Percentiles rank a stretch among this genome's conserved stretches.
phyloP scores from a whole-genome alignment of 1,140 invertebrate genomes.

The Drosophila ananassae region DNA sequence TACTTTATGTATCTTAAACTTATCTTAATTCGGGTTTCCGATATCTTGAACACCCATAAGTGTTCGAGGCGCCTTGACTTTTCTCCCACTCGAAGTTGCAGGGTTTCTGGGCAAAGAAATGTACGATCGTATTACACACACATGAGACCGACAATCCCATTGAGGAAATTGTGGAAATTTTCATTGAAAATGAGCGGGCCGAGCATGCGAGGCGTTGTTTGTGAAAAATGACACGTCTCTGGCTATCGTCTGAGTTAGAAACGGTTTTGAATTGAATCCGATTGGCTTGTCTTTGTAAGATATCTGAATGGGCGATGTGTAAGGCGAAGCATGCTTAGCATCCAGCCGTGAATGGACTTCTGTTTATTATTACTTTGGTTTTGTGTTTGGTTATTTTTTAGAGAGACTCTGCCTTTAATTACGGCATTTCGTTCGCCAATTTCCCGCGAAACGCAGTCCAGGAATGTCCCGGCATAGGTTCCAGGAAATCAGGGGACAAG shows the following conservation, averaged over 20 bases:
- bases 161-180: constrained; percentile 71
- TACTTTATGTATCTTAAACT: constrained; percentile 30
- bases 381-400: background rate
- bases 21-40: constrained; percentile 76
- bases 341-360: constrained; percentile 21
- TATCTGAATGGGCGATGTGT: constrained; percentile 2
- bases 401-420: constrained; percentile 21
- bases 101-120: constrained; percentile 70
- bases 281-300: background rate
- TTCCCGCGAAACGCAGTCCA: constrained; percentile 28
- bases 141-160: constrained; percentile 42
- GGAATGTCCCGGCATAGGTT: constrained; percentile 63
- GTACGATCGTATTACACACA: constrained; percentile 67
- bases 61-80: constrained; percentile 43
- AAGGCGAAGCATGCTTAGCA: constrained; percentile 3
- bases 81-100: constrained; percentile 55
- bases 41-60: constrained; percentile 56
- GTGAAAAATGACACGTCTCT: constrained; percentile 75
- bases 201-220: constrained; percentile 57
- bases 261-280: background rate
- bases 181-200: constrained; percentile 64
- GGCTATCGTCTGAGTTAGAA: constrained; percentile 31
- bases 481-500: constrained; percentile 44
- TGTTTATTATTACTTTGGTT: constrained; percentile 13
- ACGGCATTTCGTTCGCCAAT: constrained; percentile 29